Evolutionary conservation across 1,140 invertebrate species (phyloP).

Genomic region (Chelonus insularis): DNA sequence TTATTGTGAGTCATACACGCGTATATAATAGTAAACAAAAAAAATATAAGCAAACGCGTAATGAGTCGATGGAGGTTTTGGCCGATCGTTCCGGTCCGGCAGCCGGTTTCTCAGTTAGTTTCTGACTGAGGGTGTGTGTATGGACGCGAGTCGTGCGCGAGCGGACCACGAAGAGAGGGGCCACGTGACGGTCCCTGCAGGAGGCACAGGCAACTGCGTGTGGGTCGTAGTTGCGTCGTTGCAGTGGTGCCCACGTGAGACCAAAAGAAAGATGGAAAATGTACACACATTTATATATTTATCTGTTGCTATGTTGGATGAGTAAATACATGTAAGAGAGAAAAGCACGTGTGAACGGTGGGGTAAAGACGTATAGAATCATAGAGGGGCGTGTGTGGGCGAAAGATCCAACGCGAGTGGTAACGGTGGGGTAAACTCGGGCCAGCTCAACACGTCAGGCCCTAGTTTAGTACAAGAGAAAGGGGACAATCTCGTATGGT

Average conservation of each 20-base stretch:
- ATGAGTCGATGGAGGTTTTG: neutral
- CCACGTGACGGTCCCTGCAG: conserved; percentile 53
- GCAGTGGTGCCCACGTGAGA: conserved; percentile 21
- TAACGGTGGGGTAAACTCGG: neutral
- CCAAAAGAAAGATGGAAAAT: conserved; percentile 12
- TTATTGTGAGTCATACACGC: no score
- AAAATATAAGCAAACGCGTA: neutral
- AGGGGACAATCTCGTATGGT: conserved; percentile 26
- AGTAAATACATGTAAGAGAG: conserved; percentile 12
- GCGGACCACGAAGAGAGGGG: conserved; percentile 35
- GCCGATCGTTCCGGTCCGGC: conserved; percentile 25
- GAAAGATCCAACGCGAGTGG: neutral
- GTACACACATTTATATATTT: neutral
- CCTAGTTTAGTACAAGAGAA: neutral
- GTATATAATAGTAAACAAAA: no score
- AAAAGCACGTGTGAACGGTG: conserved; percentile 28
- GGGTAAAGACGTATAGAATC: neutral
- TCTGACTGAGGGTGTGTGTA: conserved; percentile 43
- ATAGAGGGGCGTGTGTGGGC: conserved; percentile 22
- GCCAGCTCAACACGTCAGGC: neutral
- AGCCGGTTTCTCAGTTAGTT: conserved; percentile 54
- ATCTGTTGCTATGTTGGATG: conserved; percentile 4
- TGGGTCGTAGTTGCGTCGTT: conserved; percentile 25
- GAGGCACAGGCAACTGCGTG: conserved; percentile 39
- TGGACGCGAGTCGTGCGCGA: conserved; percentile 38